Conservation (phyloP, 1,140 invertebrate species). For the Brachionus asplanchnoidis region DNA sequence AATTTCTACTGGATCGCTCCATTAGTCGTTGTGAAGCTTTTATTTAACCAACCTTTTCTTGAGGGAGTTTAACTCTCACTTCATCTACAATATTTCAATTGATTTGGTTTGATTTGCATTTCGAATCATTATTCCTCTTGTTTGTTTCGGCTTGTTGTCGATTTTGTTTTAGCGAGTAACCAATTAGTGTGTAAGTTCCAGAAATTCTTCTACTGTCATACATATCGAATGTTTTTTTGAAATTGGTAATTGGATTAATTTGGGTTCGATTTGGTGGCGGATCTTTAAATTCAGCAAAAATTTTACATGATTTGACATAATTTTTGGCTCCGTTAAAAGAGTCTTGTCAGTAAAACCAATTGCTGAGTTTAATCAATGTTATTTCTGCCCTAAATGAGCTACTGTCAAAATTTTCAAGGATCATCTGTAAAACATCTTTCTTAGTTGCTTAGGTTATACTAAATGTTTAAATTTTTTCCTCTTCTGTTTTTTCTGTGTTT, state of each 20-base stretch:
- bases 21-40: background rate
- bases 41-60: conserved; percentile 1
- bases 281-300: background rate
- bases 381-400: too few relatives aligned
- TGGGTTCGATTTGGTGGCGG: background rate
- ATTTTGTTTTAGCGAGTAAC: background rate
- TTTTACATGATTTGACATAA: too few relatives aligned
- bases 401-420: too few relatives aligned
- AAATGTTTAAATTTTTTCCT: too few relatives aligned
- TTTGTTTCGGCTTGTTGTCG: background rate
- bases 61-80: background rate
- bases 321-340: too few relatives aligned
- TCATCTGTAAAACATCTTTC: too few relatives aligned
- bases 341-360: too few relatives aligned
- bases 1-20: background rate
- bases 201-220: too few relatives aligned
- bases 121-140: conserved; percentile 1
- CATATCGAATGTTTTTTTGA: conserved; percentile 9
- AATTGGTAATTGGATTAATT: background rate
- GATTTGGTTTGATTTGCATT: background rate
- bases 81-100: background rate
- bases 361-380: too few relatives aligned
- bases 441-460: too few relatives aligned
- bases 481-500: background rate
- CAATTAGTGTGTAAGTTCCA: too few relatives aligned